These are phyloP conservation scores for Remorina albescens DNA, from an alignment of 2,797 vertebrate genomes.

Conservation along the genomic window DNA sequence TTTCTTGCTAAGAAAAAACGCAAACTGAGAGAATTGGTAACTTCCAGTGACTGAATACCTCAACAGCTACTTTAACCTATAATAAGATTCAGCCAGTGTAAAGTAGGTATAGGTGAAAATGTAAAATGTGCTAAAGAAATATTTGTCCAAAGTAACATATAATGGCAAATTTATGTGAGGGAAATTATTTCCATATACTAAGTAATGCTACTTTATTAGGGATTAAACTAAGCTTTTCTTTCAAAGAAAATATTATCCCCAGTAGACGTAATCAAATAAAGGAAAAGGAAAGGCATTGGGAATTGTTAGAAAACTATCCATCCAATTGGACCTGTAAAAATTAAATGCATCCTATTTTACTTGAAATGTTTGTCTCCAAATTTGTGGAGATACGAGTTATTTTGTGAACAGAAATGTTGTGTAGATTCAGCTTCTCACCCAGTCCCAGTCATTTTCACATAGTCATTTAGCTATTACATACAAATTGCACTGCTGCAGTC, in stretches of 20 bases:
- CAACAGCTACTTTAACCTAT: not conserved
- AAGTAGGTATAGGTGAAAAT: not conserved
- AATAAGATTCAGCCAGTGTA: not conserved
- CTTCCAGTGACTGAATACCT: not conserved
- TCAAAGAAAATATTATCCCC: not conserved
- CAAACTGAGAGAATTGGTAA: not conserved
- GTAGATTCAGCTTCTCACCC: not conserved
- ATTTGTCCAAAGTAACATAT: not conserved
- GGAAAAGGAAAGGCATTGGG: not conserved
- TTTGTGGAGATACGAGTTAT: too few relatives aligned
- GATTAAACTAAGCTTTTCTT: not conserved
- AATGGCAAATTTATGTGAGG: too few relatives aligned
- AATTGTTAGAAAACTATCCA: not conserved
- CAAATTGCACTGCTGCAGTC: not conserved
- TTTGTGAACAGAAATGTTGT: too few relatives aligned
- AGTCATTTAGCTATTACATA: not conserved
- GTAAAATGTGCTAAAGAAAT: not conserved
- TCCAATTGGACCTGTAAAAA: not conserved
- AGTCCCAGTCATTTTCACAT: not conserved
- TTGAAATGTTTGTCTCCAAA: not conserved
- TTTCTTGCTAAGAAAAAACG: not conserved
- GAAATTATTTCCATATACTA: not conserved
- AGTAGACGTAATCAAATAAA: not conserved
- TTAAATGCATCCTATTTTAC: not conserved
- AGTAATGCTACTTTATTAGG: not conserved